phyloP scores from a whole-genome alignment of 2,888 invertebrate genomes.

The Xestia xanthographa region DNA sequence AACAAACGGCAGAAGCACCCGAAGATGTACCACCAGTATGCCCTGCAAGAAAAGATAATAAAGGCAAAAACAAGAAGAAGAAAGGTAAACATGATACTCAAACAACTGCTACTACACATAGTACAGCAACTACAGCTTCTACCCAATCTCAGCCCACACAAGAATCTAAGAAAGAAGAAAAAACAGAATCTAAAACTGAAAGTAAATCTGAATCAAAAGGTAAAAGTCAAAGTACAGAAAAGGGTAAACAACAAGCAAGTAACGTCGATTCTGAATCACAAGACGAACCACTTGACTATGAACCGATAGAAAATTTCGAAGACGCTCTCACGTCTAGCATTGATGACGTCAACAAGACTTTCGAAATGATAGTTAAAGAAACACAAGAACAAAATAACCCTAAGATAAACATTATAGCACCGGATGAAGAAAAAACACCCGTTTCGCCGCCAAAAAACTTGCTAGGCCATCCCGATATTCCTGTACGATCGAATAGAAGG shows the following conservation, averaged over 20 bases:
- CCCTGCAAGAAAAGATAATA: constrained; percentile 82
- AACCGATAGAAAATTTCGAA: constrained; percentile 86
- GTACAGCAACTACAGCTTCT: constrained; percentile 49
- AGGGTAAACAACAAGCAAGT: constrained; percentile 79
- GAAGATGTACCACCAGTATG: constrained; percentile 71
- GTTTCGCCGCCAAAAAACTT: constrained; percentile 90
- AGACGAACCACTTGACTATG: constrained; percentile 70
- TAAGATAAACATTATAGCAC: constrained; percentile 81
- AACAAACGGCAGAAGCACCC: constrained; percentile 30
- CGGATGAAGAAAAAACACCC: constrained; percentile 76
- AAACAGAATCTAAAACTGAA: constrained; percentile 70
- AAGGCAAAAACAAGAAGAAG: constrained; percentile 84
- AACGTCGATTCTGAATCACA: constrained; percentile 37
- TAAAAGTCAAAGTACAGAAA: constrained; percentile 70
- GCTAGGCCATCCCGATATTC: constrained; percentile 88
- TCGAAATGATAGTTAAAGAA: constrained; percentile 85
- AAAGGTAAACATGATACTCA: constrained; percentile 80
- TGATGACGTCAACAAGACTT: constrained; percentile 85
- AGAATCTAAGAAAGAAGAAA: constrained; percentile 70
- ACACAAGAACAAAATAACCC: constrained; percentile 75
- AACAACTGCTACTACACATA: constrained; percentile 48
- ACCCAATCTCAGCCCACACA: constrained; percentile 62
- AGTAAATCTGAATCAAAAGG: constrained; percentile 70
- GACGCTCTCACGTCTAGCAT: constrained; percentile 85
- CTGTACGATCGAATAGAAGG: constrained; percentile 89